phyloP scores from a whole-genome alignment of 2,797 vertebrate species.

The Sparus aurata region DNA sequence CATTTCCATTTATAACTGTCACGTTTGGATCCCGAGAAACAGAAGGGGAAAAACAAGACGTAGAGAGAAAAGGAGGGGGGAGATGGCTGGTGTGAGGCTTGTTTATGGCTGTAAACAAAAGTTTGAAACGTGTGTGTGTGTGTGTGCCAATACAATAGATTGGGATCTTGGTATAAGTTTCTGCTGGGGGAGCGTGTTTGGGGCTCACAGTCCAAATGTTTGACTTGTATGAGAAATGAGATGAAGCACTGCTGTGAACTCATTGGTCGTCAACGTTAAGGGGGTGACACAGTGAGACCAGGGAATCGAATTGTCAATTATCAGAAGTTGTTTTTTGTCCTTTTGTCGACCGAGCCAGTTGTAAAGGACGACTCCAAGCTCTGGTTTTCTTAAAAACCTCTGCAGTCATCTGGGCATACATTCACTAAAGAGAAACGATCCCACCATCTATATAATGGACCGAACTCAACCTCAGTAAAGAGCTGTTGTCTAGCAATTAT shows the following conservation, averaged over 20 bases:
- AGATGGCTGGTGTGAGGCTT: conserved; percentile 23
- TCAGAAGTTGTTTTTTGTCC: conserved; percentile 1
- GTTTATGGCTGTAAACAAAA: conserved; percentile 47
- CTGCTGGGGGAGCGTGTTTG: conserved; percentile 12
- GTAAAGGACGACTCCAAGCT: background rate
- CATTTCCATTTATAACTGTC: conserved; percentile 74
- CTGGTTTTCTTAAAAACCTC: background rate
- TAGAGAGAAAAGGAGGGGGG: conserved; percentile 1
- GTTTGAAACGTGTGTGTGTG: conserved; percentile 13
- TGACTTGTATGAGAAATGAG: background rate
- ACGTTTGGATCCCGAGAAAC: conserved; percentile 41
- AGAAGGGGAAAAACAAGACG: conserved; percentile 29
- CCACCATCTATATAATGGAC: background rate
- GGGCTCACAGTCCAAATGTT: background rate
- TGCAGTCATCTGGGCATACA: background rate
- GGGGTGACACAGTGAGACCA: background rate
- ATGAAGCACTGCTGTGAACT: background rate
- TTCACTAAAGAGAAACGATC: conserved; percentile 2
- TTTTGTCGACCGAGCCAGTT: conserved; percentile 2
- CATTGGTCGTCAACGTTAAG: conserved; percentile 2
- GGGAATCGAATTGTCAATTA: conserved; percentile 9
- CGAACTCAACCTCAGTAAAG: conserved; percentile 2
- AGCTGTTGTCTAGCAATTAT: conserved; percentile 3
- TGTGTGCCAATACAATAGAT: conserved; percentile 21
- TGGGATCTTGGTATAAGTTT: conserved; percentile 23